Evolutionary conservation across 2,797 vertebrate species (phyloP).

Genomic region (Anomalospiza imberbis): DNA sequence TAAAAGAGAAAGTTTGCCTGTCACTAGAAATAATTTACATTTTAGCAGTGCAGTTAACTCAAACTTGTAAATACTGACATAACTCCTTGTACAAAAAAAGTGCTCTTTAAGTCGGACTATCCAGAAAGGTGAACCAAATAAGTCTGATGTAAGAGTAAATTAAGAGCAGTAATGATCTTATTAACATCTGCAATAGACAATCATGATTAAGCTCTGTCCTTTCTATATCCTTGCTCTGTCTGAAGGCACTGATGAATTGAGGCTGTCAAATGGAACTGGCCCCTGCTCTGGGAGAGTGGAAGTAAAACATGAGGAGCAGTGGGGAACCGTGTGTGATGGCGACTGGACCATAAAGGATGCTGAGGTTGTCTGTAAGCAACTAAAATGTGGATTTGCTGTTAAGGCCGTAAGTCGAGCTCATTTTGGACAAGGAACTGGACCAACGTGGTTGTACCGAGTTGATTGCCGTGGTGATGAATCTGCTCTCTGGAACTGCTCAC

Average conservation of each 20-base stretch:
- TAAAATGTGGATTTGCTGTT: constrained; percentile 66
- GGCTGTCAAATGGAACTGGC: constrained; percentile 52
- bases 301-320: constrained; percentile 67
- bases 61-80: background rate
- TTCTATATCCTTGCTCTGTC: background rate
- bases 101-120: background rate
- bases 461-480: constrained; percentile 65
- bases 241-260: constrained; percentile 64
- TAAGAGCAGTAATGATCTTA: background rate
- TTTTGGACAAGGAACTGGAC: constrained; percentile 68
- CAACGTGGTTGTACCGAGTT: constrained; percentile 63
- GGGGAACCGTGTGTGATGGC: constrained; percentile 74
- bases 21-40: background rate
- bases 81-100: background rate
- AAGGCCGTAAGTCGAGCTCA: constrained; percentile 3
- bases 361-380: constrained; percentile 66
- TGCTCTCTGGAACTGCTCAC: constrained; percentile 60
- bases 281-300: constrained; percentile 76
- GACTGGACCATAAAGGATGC: constrained; percentile 70
- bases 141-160: background rate
- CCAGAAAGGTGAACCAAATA: background rate
- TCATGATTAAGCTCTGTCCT: background rate
- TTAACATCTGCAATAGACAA: background rate
- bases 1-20: background rate
- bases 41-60: background rate